Base-by-base conservation (phyloP, 1,140 invertebrate genomes). In the Euwallacea fornicatus region DNA sequence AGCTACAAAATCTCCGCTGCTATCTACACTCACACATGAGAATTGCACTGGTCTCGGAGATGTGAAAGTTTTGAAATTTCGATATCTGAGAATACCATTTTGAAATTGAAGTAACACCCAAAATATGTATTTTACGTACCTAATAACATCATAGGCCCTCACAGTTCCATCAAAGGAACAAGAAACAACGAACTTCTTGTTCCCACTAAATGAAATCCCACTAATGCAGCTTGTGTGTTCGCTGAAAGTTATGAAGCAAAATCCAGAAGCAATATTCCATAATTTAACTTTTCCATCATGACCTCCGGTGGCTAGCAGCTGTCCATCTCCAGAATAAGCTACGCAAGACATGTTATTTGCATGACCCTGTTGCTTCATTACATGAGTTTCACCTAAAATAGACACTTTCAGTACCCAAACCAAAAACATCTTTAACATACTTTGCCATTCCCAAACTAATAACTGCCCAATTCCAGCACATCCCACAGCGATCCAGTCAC, bases 361-460 rank as follows among this genome's bases (percentile, higher is more conserved):
- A 78, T 99, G 97, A 0, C 95, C 95, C 83, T 98, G 96, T 78
- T 99, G 96, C 80, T 99, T 99, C 86, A 99, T 89, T 0, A 97
- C 90, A 77, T 97, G 98, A n/a, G 94, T 95, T 84, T 99, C 95
- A 81, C 86, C 86, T 87, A 74, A 75, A 70, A 61, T n/a, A 15
- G 8, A 16, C 16, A 56, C 11, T 15, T 53, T 66, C 42, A 53
- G 7, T 6, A 42, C 42, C 16, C 16, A 13, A 64, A 7, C 2
- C 2, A 61, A 61, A 42, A 61, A 13, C 13, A 50, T 13, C 46
- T 21, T 13, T 8, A 58, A 77, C 82, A 83, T 79, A 87, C 95
- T 98, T 83, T 98, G 96, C 97, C 97, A 99, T 84, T 99, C 97
- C 96, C 97, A 99, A 7, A 99, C 96, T 10, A 98, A 81, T 15